A percentile compares a stretch with the other conserved stretches of the same genome.
Evolutionary conservation across 2,888 invertebrate species (phyloP).

Genomic region (Hydropsyche betteni): DNA sequence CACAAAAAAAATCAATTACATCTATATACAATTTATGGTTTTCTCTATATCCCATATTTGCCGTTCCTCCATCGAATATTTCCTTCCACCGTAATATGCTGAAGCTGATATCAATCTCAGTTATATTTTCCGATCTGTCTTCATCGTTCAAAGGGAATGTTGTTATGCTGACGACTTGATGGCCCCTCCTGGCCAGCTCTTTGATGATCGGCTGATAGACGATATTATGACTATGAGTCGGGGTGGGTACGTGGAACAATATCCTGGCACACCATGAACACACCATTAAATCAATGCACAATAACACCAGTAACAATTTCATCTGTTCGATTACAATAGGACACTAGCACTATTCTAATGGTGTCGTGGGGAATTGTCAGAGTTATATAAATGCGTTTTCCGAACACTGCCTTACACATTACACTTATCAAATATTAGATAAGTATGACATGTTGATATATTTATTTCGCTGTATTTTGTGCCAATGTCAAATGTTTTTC

Average conservation of each 20-base stretch:
- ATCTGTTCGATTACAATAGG: background rate
- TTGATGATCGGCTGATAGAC: conserved; percentile 39
- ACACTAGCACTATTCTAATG: too few species aligned
- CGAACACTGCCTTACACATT: background rate
- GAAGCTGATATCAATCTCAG: conserved; percentile 42
- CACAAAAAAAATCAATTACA: background rate
- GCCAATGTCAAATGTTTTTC: too few species aligned
- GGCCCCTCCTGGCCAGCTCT: conserved; percentile 54
- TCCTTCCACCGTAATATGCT: conserved; percentile 28
- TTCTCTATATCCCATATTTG: conserved; percentile 1
- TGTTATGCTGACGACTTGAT: conserved; percentile 56
- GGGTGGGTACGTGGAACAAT: conserved; percentile 44
- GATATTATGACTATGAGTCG: conserved; percentile 42
- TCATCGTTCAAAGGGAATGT: conserved; percentile 53
- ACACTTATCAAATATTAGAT: too few species aligned
- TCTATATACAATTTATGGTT: background rate
- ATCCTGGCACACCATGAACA: conserved; percentile 31
- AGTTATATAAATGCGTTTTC: background rate
- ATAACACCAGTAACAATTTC: background rate
- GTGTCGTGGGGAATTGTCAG: background rate
- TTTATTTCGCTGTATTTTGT: too few species aligned
- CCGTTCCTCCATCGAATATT: conserved; percentile 30
- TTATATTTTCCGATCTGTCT: conserved; percentile 31
- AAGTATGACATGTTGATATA: too few species aligned
- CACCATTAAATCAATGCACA: too few species aligned